phyloP scores from a whole-genome alignment of 2,113 vertebrate species.

The Zapornia atra region DNA sequence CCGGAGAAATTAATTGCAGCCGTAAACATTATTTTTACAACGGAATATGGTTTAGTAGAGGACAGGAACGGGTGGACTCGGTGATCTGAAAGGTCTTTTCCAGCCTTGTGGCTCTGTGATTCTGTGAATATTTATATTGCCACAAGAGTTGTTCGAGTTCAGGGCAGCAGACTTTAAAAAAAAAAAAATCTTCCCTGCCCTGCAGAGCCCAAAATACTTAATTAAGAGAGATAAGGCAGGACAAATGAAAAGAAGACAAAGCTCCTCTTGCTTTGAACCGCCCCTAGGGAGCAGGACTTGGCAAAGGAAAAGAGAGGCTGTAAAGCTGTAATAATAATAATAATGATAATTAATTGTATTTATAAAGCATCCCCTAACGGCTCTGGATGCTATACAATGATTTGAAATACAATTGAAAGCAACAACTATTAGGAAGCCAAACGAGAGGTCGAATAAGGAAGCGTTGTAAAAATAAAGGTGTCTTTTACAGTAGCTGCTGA shows the following conservation, averaged over 20 bases:
- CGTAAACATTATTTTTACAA: slow-evolving; percentile 25
- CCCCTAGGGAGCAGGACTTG: slow-evolving; percentile 58
- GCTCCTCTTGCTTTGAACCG: slow-evolving; percentile 54
- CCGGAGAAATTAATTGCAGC: background rate
- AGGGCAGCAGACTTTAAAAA: slow-evolving; percentile 10
- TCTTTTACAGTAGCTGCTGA: background rate
- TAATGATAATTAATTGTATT: slow-evolving; percentile 65
- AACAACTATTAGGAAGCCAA: background rate
- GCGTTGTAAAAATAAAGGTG: background rate
- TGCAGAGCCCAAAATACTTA: slow-evolving; percentile 15
- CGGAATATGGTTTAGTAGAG: background rate
- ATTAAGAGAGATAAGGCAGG: slow-evolving; percentile 56
- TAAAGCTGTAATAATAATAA: slow-evolving; percentile 43
- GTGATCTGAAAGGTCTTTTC: too few species aligned
- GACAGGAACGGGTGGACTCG: too few species aligned
- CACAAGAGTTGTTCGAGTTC: background rate
- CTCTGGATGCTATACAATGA: background rate
- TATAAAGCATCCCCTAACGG: slow-evolving; percentile 34
- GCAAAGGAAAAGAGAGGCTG: slow-evolving; percentile 56
- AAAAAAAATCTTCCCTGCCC: slow-evolving; percentile 27
- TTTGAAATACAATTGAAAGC: background rate
- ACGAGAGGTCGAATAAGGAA: background rate
- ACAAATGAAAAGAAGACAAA: slow-evolving; percentile 56
- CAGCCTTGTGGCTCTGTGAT: too few species aligned
- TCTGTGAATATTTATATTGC: background rate